These are phyloP conservation scores for Phoenoteleia sp. DNA, from an alignment of 2,888 invertebrate species.

Conservation along the genomic window DNA sequence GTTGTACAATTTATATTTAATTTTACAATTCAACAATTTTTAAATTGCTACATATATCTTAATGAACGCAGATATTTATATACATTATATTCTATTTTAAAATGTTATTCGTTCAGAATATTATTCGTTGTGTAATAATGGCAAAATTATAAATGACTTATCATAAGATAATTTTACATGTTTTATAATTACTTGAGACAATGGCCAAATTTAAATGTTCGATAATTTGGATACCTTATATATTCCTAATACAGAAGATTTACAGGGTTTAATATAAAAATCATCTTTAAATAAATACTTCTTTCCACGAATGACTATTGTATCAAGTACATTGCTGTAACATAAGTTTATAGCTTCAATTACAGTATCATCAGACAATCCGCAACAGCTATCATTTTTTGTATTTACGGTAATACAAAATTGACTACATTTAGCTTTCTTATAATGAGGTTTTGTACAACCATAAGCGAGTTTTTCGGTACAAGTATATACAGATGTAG, in stretches of 20 bases:
- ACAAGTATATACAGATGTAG: background rate
- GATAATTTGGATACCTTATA: background rate
- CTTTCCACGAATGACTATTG: background rate
- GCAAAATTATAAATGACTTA: background rate
- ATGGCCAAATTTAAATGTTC: background rate
- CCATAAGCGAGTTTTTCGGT: background rate
- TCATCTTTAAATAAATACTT: background rate
- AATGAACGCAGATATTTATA: too few species aligned
- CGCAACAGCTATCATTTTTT: conserved; percentile 8
- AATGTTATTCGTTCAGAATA: too few species aligned
- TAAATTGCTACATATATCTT: too few species aligned
- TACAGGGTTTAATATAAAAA: conserved; percentile 8
- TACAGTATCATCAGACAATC: background rate
- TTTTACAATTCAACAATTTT: too few species aligned
- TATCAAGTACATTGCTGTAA: background rate
- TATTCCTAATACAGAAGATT: background rate
- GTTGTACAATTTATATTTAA: too few species aligned
- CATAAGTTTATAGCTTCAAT: background rate
- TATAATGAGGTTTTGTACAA: background rate
- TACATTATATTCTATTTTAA: too few species aligned
- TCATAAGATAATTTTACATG: background rate
- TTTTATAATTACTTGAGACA: background rate
- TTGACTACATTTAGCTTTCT: background rate
- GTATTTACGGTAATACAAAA: background rate
- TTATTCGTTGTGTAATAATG: background rate